Conservation (phyloP, 2,888 invertebrate genomes). For the Operophtera brumata region DNA sequence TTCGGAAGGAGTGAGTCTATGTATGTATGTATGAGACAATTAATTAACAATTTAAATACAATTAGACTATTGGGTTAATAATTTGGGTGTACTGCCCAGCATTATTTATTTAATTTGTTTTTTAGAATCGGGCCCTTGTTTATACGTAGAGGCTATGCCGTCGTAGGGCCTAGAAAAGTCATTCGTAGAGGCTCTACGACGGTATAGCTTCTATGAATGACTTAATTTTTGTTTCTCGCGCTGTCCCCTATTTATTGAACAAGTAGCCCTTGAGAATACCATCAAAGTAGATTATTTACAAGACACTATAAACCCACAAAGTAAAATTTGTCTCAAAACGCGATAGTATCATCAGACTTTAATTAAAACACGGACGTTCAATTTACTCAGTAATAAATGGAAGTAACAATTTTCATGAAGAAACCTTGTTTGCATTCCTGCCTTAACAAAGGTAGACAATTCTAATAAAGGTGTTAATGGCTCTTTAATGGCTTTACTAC, state of each 20-base stretch:
- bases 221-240: too few relatives aligned
- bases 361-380: slow-evolving; percentile 32
- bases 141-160: too few relatives aligned
- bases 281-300: background rate
- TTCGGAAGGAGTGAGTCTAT: too few relatives aligned
- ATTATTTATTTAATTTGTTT: too few relatives aligned
- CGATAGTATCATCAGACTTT: slow-evolving; percentile 28
- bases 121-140: too few relatives aligned
- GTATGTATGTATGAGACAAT: too few relatives aligned
- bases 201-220: too few relatives aligned
- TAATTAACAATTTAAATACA: too few relatives aligned
- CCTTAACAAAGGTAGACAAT: slow-evolving; percentile 19
- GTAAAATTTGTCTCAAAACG: slow-evolving; percentile 20
- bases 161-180: too few relatives aligned
- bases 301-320: background rate
- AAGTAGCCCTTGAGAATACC: background rate
- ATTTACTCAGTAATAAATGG: slow-evolving; percentile 28
- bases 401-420: slow-evolving; percentile 20
- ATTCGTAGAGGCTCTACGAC: too few relatives aligned
- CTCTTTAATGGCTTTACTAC: background rate
- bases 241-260: background rate
- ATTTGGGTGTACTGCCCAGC: too few relatives aligned
- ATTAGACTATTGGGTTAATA: too few relatives aligned
- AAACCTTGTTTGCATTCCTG: slow-evolving; percentile 31
- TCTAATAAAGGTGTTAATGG: slow-evolving; percentile 22